These are phyloP conservation scores for Mythimna loreyi DNA, from an alignment of 2,888 invertebrate species.

Conservation along the genomic window DNA sequence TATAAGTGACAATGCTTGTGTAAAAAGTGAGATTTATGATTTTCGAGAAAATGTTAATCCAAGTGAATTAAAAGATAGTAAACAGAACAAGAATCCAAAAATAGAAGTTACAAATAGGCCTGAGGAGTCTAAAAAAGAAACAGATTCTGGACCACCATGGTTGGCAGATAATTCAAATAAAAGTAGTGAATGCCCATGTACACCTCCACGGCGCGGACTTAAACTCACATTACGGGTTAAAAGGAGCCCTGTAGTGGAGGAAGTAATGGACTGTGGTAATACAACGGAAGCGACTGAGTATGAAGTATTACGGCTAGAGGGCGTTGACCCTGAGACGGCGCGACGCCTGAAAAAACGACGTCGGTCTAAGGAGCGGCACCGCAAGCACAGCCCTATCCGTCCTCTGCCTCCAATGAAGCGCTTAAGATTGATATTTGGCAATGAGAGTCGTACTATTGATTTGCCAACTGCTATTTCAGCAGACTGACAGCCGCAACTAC, in stretches of 20 bases:
- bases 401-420: constrained; percentile 95
- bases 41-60: constrained; percentile 90
- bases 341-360: constrained; percentile 91
- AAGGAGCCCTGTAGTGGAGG: constrained; percentile 96
- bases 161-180: constrained; percentile 86
- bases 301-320: constrained; percentile 96
- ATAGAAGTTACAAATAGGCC: constrained; percentile 78
- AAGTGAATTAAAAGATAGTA: constrained; percentile 85
- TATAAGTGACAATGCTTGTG: constrained; percentile 81
- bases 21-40: constrained; percentile 87
- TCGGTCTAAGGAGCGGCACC: constrained; percentile 86
- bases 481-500: constrained; percentile 88
- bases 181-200: constrained; percentile 88
- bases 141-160: constrained; percentile 84
- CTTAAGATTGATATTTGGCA: constrained; percentile 96
- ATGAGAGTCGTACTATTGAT: constrained; percentile 97
- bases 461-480: constrained; percentile 94
- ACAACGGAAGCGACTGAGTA: constrained; percentile 95
- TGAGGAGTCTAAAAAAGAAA: constrained; percentile 84
- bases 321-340: constrained; percentile 91
- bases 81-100: constrained; percentile 82
- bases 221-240: constrained; percentile 97
- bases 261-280: constrained; percentile 94
- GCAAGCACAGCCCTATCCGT: constrained; percentile 89
- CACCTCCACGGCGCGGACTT: constrained; percentile 92